phyloP scores from a whole-genome alignment of 2,888 invertebrate genomes.

The Globia sparganii region DNA sequence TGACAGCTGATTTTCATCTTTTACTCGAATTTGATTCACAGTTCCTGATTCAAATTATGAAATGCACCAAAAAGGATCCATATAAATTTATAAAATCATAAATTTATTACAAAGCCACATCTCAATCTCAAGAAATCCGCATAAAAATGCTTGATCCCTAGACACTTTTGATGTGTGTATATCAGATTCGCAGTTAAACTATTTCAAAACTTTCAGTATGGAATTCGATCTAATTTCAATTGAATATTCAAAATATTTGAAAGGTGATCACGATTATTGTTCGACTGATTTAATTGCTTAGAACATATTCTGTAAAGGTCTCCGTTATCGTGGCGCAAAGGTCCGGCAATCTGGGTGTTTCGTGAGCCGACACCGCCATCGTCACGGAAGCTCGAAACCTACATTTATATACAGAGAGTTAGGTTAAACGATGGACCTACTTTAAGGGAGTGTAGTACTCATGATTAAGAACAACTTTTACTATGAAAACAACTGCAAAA shows the following conservation, averaged over 20 bases:
- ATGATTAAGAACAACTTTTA: too few species aligned
- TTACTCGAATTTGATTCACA: too few species aligned
- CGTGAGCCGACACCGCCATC: slow-evolving; percentile 72
- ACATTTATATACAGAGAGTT: slow-evolving; percentile 26
- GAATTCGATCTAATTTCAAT: slow-evolving; percentile 43
- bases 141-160: too few species aligned
- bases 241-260: slow-evolving; percentile 71
- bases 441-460: neutral
- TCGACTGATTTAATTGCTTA: slow-evolving; percentile 67
- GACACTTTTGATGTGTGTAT: too few species aligned
- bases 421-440: neutral
- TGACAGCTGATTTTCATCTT: too few species aligned
- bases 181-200: neutral
- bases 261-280: slow-evolving; percentile 71
- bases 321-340: slow-evolving; percentile 66
- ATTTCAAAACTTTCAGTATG: slow-evolving; percentile 40
- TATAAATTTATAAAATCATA: too few species aligned
- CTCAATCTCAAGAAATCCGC: too few species aligned
- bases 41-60: too few species aligned
- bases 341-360: slow-evolving; percentile 61
- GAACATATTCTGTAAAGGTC: slow-evolving; percentile 66
- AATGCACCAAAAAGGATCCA: too few species aligned
- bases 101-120: too few species aligned
- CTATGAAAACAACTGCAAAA: neutral
- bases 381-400: slow-evolving; percentile 80